Evolutionary conservation across 2,888 invertebrate species (phyloP).

Genomic region (Drosophila quasianomalipes): DNA sequence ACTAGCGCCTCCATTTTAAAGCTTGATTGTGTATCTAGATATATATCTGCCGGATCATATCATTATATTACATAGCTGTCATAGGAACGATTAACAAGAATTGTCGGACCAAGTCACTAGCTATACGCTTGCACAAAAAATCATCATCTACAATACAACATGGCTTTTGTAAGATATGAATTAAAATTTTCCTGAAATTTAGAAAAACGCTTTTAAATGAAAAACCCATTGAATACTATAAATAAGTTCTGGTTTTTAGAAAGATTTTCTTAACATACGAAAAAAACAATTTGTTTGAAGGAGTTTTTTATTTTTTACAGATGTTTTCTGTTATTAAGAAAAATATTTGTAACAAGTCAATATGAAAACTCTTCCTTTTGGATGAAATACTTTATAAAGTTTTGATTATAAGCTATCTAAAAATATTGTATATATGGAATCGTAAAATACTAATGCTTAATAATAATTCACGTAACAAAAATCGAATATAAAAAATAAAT

Average conservation of each 20-base stretch:
- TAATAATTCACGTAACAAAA: not conserved
- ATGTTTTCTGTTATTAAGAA: not conserved
- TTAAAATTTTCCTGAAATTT: not conserved
- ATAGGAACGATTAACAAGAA: accelerated
- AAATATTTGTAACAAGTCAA: not conserved
- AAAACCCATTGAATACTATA: not conserved
- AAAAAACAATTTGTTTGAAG: not conserved
- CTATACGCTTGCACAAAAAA: not conserved
- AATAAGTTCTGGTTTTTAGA: not conserved
- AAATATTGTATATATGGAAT: not conserved
- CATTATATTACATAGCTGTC: not conserved
- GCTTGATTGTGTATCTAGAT: not conserved
- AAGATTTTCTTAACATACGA: not conserved
- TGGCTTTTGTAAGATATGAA: not conserved
- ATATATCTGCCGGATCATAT: not conserved
- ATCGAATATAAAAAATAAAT: not conserved
- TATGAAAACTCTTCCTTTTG: accelerated
- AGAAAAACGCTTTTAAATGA: not conserved
- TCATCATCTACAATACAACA: not conserved
- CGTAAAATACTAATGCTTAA: not conserved
- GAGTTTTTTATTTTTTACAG: not conserved
- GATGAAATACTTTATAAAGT: not conserved
- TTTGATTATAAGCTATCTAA: not conserved
- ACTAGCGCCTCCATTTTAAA: not conserved
- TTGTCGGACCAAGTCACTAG: not conserved